Evolutionary conservation across 2,113 vertebrate species (phyloP).

Genomic region (Bothrops jararaca): DNA sequence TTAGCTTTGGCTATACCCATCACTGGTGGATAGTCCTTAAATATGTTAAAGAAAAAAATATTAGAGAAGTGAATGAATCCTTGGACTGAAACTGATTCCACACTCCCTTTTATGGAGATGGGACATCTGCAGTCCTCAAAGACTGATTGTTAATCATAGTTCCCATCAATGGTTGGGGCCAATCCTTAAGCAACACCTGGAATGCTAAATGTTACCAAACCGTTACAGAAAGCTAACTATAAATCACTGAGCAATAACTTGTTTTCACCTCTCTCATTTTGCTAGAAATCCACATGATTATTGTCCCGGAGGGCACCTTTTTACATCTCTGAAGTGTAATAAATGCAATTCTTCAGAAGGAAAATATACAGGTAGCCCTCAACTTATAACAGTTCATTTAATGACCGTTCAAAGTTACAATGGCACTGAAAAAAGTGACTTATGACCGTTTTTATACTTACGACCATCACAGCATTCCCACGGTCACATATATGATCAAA

Average conservation of each 20-base stretch:
- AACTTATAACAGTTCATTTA: background rate
- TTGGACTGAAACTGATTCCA: background rate
- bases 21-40: background rate
- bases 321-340: background rate
- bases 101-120: background rate
- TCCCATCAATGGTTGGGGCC: background rate
- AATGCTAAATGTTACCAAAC: background rate
- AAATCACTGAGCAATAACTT: background rate
- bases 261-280: background rate
- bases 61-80: background rate
- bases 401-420: background rate
- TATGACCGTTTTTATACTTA: too few relatives aligned
- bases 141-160: background rate
- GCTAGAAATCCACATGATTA: background rate
- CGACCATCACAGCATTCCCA: too few relatives aligned
- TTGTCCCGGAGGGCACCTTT: background rate
- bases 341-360: slow-evolving; percentile 1
- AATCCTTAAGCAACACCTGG: background rate
- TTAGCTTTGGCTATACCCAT: background rate
- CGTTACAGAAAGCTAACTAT: background rate
- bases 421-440: background rate
- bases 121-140: background rate
- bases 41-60: background rate
- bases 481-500: too few relatives aligned
- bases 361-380: background rate